Conservation (phyloP, 2,113 vertebrate species). For the Ophthalmolycus amberensis region DNA sequence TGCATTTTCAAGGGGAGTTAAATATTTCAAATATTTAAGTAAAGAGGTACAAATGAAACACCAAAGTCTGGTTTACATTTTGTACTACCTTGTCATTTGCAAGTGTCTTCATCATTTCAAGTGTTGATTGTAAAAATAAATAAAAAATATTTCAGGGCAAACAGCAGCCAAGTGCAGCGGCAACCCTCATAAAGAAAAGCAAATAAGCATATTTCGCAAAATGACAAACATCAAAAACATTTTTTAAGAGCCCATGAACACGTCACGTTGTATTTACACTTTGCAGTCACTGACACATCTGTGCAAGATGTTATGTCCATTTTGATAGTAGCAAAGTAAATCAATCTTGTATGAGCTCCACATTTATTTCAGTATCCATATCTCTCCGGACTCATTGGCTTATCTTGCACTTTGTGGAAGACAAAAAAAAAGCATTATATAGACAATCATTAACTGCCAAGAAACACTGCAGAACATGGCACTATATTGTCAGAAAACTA, state of each 20-base stretch:
- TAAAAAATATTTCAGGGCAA: not conserved
- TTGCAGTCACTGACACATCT: not conserved
- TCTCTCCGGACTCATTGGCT: slow-evolving; percentile 7
- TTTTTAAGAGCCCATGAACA: not conserved
- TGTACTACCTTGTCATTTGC: not conserved
- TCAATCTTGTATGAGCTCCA: slow-evolving; percentile 33
- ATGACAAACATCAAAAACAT: not conserved
- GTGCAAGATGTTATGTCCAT: slow-evolving; percentile 1
- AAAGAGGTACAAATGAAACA: not conserved
- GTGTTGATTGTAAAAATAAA: not conserved
- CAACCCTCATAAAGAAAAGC: not conserved
- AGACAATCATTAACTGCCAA: slow-evolving; percentile 27
- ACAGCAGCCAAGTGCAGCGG: not conserved
- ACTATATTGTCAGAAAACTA: slow-evolving; percentile 18
- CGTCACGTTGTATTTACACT: not conserved
- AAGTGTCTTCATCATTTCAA: no score
- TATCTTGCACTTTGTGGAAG: slow-evolving; percentile 8
- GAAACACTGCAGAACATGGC: slow-evolving; percentile 37
- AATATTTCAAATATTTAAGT: no score
- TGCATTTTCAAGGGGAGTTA: not conserved
- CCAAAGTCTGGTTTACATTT: not conserved
- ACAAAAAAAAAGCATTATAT: slow-evolving; percentile 26
- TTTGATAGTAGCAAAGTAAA: slow-evolving; percentile 29
- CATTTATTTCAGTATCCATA: slow-evolving; percentile 6
- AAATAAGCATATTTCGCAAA: not conserved